phyloP scores from a whole-genome alignment of 2,888 invertebrate genomes.

The Pollenia amentaria region DNA sequence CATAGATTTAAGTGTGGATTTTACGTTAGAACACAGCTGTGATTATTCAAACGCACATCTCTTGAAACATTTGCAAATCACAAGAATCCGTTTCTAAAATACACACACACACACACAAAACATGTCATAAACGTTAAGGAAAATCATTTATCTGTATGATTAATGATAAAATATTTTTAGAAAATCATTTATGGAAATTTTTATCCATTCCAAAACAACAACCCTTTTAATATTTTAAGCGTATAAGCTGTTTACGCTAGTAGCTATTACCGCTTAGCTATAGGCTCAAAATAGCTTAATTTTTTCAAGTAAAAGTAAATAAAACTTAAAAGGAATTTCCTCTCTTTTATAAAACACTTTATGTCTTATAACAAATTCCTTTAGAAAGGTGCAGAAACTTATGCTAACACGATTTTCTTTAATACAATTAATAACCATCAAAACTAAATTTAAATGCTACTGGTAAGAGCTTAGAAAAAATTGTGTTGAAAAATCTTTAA shows the following conservation, averaged over 20 bases:
- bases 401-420: background rate
- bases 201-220: background rate
- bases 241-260: background rate
- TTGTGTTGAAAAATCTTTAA: background rate
- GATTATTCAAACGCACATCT: conserved; percentile 31
- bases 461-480: background rate
- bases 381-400: conserved; percentile 25
- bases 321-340: background rate
- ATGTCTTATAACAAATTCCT: background rate
- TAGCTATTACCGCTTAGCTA: background rate
- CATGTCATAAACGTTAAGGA: conserved; percentile 57
- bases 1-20: background rate
- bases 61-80: conserved; percentile 2
- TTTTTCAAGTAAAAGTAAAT: background rate
- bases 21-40: conserved; percentile 40
- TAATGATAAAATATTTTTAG: conserved; percentile 59
- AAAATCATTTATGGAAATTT: conserved; percentile 55
- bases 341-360: background rate
- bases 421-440: conserved; percentile 68
- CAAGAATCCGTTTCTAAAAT: background rate
- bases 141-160: conserved; percentile 68
- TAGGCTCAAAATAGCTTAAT: background rate
- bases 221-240: background rate
- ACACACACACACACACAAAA: background rate
- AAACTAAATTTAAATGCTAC: conserved; percentile 56